Conservation (phyloP, 2,888 invertebrate species). For the Watsonalla cultraria region DNA sequence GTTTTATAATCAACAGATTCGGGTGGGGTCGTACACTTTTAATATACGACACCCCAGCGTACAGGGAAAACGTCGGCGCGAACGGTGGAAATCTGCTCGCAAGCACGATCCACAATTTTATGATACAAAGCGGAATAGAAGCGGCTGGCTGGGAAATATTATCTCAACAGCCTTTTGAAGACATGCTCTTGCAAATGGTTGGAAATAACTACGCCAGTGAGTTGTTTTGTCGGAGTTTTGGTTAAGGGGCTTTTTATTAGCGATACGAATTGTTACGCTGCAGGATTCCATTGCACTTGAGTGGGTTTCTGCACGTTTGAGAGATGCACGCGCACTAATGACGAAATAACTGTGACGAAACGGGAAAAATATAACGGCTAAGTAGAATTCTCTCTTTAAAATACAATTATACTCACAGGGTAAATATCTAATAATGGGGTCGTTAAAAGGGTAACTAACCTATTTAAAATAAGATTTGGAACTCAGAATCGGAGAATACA, state of each 20-base stretch:
- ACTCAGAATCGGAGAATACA: too few species aligned
- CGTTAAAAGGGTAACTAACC: too few species aligned
- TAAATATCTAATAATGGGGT: too few species aligned
- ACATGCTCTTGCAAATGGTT: conserved; percentile 69
- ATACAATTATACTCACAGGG: too few species aligned
- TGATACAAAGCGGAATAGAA: conserved; percentile 49
- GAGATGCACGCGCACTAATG: background rate
- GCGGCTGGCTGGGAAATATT: conserved; percentile 57
- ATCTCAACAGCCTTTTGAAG: conserved; percentile 56
- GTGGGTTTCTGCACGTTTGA: background rate
- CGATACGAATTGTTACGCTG: background rate
- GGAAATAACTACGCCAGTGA: conserved; percentile 77
- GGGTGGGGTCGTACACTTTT: conserved; percentile 85
- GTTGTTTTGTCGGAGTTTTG: conserved; percentile 34
- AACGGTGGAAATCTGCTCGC: conserved; percentile 88
- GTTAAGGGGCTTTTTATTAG: conserved; percentile 5
- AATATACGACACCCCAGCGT: conserved; percentile 87
- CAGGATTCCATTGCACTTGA: conserved; percentile 1
- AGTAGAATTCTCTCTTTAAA: too few species aligned
- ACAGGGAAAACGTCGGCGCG: conserved; percentile 81
- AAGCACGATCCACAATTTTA: conserved; percentile 82
- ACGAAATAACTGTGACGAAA: too few species aligned
- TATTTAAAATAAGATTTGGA: too few species aligned
- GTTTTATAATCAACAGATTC: conserved; percentile 72
- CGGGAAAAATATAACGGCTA: too few species aligned